phyloP scores from a whole-genome alignment of 2,888 invertebrate species.

The Lobophora halterata region DNA sequence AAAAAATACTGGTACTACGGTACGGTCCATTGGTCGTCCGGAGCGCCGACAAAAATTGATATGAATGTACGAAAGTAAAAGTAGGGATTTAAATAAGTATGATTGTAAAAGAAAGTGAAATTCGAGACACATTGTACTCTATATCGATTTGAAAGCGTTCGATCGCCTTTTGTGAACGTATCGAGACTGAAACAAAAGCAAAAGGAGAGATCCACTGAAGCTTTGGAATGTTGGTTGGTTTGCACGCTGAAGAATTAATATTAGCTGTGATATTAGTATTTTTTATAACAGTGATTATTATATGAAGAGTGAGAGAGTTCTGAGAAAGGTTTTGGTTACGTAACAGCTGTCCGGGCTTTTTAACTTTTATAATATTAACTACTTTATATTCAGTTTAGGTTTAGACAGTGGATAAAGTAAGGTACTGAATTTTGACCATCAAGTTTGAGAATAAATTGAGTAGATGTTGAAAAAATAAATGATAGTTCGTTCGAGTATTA shows the following conservation, averaged over 20 bases:
- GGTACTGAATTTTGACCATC: no score
- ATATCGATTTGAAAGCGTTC: slow-evolving; percentile 32
- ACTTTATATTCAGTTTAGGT: no score
- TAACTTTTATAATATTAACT: no score
- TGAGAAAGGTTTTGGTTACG: no score
- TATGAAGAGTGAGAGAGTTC: no score
- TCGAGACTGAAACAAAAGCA: slow-evolving; percentile 23
- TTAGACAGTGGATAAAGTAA: no score
- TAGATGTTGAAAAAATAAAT: no score
- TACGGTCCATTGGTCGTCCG: slow-evolving; percentile 13
- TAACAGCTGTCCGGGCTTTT: no score
- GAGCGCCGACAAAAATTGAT: slow-evolving; percentile 14
- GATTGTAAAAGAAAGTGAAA: slow-evolving; percentile 29
- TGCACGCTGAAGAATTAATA: neutral
- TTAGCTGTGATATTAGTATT: neutral
- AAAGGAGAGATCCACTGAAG: slow-evolving; percentile 13
- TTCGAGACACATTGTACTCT: slow-evolving; percentile 23
- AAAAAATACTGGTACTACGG: neutral
- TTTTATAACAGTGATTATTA: neutral
- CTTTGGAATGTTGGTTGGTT: slow-evolving; percentile 7
- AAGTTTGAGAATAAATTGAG: no score
- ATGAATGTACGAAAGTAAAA: slow-evolving; percentile 22
- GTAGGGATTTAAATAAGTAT: slow-evolving; percentile 23
- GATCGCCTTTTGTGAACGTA: slow-evolving; percentile 25
- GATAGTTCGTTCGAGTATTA: no score